Evolutionary conservation across 2,113 vertebrate genomes (phyloP), one percentile per base, ranked within the genome.

Genomic region (Girardinichthys multiradiatus): DNA sequence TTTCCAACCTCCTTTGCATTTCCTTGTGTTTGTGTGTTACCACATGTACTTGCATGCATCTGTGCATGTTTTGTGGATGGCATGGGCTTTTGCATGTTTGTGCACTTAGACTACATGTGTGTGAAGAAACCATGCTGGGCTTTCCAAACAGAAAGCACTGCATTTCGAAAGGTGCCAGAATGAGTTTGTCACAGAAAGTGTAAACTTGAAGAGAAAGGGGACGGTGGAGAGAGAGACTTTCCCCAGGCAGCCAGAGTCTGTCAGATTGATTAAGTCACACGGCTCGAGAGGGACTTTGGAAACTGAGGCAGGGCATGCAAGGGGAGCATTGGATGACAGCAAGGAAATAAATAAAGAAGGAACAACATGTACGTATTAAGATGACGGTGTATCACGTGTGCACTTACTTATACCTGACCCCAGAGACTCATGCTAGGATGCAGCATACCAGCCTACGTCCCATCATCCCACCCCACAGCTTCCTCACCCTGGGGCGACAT

Each of bases 251-350:
- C 95, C 89, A 90, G 91, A 95, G 93, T 85, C 95, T 96, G 96
- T 96, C 97, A 95, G 94, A 83, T 94, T 94, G 95, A 94, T 95
- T 97, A 96, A 95, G 93, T 96, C 94, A 92, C 80, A 91, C 87
- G 83, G 91, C 84, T 87, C 92, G 92, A 91, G 87, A 84, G 84
- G 91, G 92, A 93, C 89, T 89, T 76, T 89, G 89, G 86, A 92
- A 92, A 93, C 88, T 81, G 90, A 91, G 91, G 89, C 86, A 65
- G 86, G 87, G 86, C 89, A 85, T 90, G 83, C 80, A 77, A 77
- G 64, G 86, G 72, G 82, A 92, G 89, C 81, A 33, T 42, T 57
- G 80, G 69, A 80, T 85, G 82, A 81, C 86, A 86, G 71, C 79
- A 60, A 30, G 42, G 45, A 86, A 89, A 89, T 72, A 86, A 81